Base-by-base conservation (phyloP, 2,888 invertebrate species). In the Artemia sinica region DNA sequence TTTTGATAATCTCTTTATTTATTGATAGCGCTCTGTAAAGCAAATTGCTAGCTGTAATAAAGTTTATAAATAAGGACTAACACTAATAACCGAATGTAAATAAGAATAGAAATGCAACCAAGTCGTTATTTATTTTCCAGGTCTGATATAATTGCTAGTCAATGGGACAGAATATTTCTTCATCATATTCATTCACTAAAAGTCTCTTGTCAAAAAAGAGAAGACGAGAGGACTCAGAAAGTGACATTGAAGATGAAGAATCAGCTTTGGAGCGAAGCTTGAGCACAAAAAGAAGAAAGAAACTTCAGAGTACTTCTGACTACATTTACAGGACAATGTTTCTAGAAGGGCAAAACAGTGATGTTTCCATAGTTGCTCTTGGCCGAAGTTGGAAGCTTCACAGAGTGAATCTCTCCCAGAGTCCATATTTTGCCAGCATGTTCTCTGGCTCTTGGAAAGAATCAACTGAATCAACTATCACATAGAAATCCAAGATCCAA, bases 381-480 rank as follows among this genome's bases (percentile, higher is more conserved):
- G 85, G 84, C 48, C 83, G 83, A 76, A 83, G 85, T 71, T 89
- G 88, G 85, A 82, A 82, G 74, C 79, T 89, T 65, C 89, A 89
- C 76, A 87, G 86, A 79, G 83, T 89, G 58, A 89, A 89, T 76
- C 80, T 89, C 66, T 85, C 85, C 74, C 88, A 84, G 82, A 87
- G 87, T 75, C 85, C 86, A 0, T 88, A 88, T 76, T 89, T 89
- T 77, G 82, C 84, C 12, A 86, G 86, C 74, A 88, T 89, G 88
- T 88, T 88, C 77, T 85, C 84, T 74, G 88, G 88, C 7, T 83
- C 85, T 4, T 89, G 88, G 88, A 81, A 82, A 74, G 88, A 89
- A 77, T 81, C 85, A 0, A 81, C 82, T 67, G 83, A 85, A 77
- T 81, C 82, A 72, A 80, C 83, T 71, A 83, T 89, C 58, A 79